Evolutionary conservation across 2,113 vertebrate genomes (phyloP), one percentile per base, ranked within the genome.

Genomic region (Kryptolebias marmoratus): DNA sequence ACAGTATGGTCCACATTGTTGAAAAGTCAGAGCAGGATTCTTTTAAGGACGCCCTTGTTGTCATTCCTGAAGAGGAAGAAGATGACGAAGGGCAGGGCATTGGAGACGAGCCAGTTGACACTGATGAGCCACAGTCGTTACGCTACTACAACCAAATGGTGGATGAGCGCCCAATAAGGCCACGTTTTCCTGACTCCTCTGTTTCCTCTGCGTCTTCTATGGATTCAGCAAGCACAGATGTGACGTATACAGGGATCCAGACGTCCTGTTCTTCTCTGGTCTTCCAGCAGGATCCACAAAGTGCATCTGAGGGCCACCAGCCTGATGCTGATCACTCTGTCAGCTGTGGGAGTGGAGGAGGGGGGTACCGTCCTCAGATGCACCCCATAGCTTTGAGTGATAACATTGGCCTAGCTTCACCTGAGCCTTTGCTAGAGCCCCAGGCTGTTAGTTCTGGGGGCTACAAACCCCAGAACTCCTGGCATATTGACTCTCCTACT

Each of bases 171-270:
- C 89, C 95, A 27, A 61, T 94, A 80, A 81, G 75, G 64, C 16
- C 83, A 52, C 90, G 83, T 13, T 78, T 57, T 59, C 90, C 90
- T 11, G 91, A 92, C 67, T 90, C 91, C 28, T 92, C 92, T 2
- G 94, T 92, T 31, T 95, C 95, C 2, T 95, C 94, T 0, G 87
- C 87, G 1, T 94, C 89, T 0, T 93, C 95, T 10, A 88, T 94
- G 54, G 91, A 90, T 71, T 94, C 93, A 6, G 88, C 68, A 0
- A 83, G 87, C 56, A 95, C 93, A 0, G 96, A 98, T 50, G 96
- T 99, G 70, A 94, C 97, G 44, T 98, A 99, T 87, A 97, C 97
- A 0, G 96, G 97, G 11, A 92, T 99, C 58, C 96, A 98, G 82
- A 96, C 95, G 39, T 96, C 97, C 74, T 84, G 83, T 18, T 89